These are phyloP conservation scores for Gallirallus australis DNA, from an alignment of 2,797 vertebrate genomes.

Conservation along the genomic window DNA sequence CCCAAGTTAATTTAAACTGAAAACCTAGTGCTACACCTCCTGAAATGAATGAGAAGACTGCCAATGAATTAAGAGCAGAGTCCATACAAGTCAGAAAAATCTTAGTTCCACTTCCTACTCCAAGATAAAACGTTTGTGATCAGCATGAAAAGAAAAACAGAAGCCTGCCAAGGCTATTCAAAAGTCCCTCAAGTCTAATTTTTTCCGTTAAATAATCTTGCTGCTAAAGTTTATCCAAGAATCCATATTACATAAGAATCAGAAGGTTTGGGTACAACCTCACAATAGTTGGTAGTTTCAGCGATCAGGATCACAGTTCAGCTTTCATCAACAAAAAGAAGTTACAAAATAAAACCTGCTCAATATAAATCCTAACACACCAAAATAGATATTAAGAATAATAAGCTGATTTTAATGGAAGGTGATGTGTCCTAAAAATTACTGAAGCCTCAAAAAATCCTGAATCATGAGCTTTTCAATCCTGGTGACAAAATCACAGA, in stretches of 20 bases:
- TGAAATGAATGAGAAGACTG: accelerated
- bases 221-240: not conserved
- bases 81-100: not conserved
- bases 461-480: not conserved
- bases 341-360: not conserved
- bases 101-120: not conserved
- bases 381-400: not conserved
- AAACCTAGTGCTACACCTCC: not conserved
- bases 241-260: not conserved
- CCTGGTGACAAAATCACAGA: not conserved
- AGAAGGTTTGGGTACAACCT: not conserved
- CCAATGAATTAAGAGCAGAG: not conserved
- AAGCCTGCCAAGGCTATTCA: not conserved
- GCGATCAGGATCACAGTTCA: not conserved
- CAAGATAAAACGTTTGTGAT: not conserved
- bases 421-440: not conserved
- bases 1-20: not conserved
- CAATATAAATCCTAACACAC: not conserved
- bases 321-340: not conserved
- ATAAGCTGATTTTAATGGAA: not conserved
- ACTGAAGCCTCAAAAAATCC: not conserved
- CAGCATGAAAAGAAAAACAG: not conserved
- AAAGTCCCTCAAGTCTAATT: not conserved
- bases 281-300: not conserved
- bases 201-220: not conserved